Conservation (phyloP, 1,140 invertebrate genomes). For the Pissodes strobi region DNA sequence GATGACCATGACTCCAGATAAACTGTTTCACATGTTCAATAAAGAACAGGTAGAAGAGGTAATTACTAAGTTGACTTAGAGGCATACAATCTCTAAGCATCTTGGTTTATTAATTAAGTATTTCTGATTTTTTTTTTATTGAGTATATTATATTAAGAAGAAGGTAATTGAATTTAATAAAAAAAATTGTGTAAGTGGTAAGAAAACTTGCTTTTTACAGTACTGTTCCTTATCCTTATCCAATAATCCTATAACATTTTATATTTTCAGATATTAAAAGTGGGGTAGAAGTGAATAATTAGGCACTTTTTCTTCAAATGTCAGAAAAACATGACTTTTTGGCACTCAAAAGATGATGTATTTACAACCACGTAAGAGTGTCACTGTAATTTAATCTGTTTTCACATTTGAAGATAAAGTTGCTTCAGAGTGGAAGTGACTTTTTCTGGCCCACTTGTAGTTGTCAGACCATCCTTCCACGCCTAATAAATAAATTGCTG, state of each 20-base stretch:
- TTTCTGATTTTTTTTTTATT: slow-evolving; percentile 10
- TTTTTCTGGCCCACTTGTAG: not conserved
- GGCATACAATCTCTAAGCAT: not conserved
- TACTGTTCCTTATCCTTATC: no score
- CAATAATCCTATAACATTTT: no score
- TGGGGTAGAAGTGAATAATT: no score
- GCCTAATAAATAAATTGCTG: no score
- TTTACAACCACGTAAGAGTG: no score
- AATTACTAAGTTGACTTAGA: slow-evolving; percentile 77
- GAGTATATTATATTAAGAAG: not conserved
- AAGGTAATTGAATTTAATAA: slow-evolving; percentile 4
- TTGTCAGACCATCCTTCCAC: no score
- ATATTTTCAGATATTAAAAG: no score
- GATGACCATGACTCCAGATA: slow-evolving; percentile 86
- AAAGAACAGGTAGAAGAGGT: slow-evolving; percentile 91
- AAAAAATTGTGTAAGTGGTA: not conserved
- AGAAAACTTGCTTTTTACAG: no score
- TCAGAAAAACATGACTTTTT: no score
- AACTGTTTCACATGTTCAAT: slow-evolving; percentile 87
- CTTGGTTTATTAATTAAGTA: not conserved
- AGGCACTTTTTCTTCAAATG: no score
- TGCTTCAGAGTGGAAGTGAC: not conserved
- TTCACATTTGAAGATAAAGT: not conserved
- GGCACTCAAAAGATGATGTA: no score
- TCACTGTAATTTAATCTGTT: not conserved